Evolutionary conservation across 2,113 vertebrate species (phyloP).

Genomic region (Strix uralensis): DNA sequence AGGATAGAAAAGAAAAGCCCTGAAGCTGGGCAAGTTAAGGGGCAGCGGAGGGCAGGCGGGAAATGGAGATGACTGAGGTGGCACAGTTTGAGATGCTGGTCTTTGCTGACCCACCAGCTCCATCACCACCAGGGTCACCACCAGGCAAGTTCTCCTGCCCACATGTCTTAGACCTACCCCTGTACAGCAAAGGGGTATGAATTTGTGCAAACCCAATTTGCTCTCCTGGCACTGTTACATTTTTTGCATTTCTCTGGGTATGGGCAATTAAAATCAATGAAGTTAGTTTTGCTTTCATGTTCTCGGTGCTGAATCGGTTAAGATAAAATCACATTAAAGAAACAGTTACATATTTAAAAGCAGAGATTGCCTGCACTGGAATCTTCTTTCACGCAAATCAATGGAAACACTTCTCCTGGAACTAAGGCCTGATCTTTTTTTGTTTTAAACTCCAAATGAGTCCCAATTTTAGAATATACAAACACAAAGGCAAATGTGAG

Average conservation of each 20-base stretch:
- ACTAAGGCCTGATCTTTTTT: constrained; percentile 24
- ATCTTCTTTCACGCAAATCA: constrained; percentile 54
- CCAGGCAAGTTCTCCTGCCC: rapidly evolving
- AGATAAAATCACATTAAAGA: constrained; percentile 62
- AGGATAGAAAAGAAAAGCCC: neutral
- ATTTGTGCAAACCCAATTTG: neutral
- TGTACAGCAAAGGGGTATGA: neutral
- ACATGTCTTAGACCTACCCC: rapidly evolving
- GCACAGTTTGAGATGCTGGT: neutral
- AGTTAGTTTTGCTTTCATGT: constrained; percentile 52
- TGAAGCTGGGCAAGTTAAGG: neutral
- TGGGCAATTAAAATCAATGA: constrained; percentile 57
- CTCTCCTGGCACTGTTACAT: neutral
- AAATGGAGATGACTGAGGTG: rapidly evolving
- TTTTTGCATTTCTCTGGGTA: constrained; percentile 17
- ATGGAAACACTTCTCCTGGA: constrained; percentile 43
- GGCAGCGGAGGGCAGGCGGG: neutral
- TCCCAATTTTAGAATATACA: constrained; percentile 14
- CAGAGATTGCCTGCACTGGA: constrained; percentile 33
- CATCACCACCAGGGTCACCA: neutral
- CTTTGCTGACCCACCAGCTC: neutral
- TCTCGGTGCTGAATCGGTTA: neutral
- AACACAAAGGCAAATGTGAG: constrained; percentile 25
- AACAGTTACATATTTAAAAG: constrained; percentile 37
- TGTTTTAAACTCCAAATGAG: constrained; percentile 33